Evolutionary conservation across 2,113 vertebrate genomes (phyloP).

Genomic region (Pipra filicauda): DNA sequence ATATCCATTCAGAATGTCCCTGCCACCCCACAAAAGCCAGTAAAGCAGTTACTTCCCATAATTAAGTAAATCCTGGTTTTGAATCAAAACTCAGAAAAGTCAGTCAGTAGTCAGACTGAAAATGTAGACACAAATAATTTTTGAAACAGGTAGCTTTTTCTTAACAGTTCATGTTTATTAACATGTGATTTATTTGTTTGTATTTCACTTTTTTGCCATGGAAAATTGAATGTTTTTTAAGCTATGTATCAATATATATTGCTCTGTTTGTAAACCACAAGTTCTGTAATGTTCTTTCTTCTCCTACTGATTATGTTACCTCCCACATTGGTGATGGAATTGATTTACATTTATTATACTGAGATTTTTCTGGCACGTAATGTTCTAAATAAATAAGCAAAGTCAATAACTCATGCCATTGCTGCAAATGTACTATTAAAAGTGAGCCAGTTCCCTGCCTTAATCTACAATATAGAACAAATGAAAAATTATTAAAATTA

Average conservation of each 20-base stretch:
- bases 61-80: neutral
- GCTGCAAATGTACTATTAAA: neutral
- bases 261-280: neutral
- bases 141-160: neutral
- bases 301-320: neutral
- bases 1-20: neutral
- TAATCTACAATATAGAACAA: neutral
- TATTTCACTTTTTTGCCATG: neutral
- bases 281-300: neutral
- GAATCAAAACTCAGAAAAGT: neutral
- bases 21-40: neutral
- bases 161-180: neutral
- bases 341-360: neutral
- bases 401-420: neutral
- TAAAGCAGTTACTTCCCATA: neutral
- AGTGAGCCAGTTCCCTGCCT: neutral
- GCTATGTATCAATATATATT: neutral
- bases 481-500: constrained; percentile 14
- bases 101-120: neutral
- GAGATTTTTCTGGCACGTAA: neutral
- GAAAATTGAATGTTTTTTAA: neutral
- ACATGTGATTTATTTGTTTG: neutral
- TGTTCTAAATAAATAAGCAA: constrained; percentile 18
- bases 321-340: neutral
- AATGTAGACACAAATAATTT: neutral